Conservation (phyloP, 2,888 invertebrate genomes). For the Scrobipalpa costella region DNA sequence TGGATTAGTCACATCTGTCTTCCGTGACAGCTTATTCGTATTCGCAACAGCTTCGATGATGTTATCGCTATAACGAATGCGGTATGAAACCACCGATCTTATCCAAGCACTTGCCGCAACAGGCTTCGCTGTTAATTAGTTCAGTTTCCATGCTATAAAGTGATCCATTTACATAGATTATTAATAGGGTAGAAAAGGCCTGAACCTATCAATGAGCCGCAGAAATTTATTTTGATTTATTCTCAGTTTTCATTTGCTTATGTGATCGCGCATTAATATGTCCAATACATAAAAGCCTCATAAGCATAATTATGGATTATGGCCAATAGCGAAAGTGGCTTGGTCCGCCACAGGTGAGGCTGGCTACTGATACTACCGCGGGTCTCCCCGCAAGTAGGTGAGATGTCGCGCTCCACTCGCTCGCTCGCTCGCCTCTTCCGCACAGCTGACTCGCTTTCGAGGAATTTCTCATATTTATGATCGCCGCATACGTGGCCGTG, state of each 20-base stretch:
- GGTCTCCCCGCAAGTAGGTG: constrained; percentile 55
- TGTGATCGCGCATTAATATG: constrained; percentile 6
- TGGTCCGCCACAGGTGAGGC: constrained; percentile 37
- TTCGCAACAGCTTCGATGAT: constrained; percentile 57
- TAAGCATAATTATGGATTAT: constrained; percentile 29
- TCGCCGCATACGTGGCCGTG: constrained; percentile 45
- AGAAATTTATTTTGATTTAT: constrained; percentile 8
- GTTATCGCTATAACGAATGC: constrained; percentile 52
- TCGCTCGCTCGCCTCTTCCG: constrained; percentile 45
- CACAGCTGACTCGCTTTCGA: constrained; percentile 56
- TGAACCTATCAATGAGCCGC: background rate
- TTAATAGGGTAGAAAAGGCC: background rate
- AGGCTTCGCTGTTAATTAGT: constrained; percentile 7
- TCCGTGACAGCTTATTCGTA: constrained; percentile 45
- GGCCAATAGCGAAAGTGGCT: constrained; percentile 64
- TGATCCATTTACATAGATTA: constrained; percentile 19
- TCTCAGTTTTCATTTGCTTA: background rate
- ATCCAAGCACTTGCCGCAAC: constrained; percentile 7
- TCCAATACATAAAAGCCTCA: constrained; percentile 1
- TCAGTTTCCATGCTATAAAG: constrained; percentile 13
- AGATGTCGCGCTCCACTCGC: constrained; percentile 68
- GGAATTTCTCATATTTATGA: constrained; percentile 56
- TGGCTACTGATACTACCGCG: constrained; percentile 35
- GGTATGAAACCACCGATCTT: constrained; percentile 40
- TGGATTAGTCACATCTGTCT: constrained; percentile 28